A percentile compares a stretch with the other conserved stretches of the same genome.
Conservation (phyloP, 1,140 invertebrate genomes). For the Caenorhabditis briggsae region DNA sequence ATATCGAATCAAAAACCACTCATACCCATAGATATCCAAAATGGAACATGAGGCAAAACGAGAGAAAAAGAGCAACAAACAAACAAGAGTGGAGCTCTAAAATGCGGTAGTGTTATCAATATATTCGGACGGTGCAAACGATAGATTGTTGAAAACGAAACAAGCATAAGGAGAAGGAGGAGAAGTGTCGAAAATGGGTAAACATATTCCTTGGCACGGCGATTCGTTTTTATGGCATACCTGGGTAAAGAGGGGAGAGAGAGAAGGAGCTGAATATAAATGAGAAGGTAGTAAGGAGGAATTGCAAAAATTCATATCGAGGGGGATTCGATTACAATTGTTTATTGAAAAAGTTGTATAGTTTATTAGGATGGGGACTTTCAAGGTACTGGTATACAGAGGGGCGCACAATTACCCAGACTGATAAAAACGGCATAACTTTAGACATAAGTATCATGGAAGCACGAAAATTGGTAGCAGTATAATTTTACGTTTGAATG, state of each 20-base stretch:
- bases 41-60: not conserved
- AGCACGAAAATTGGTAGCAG: no score
- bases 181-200: conserved; percentile 45
- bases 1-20: not conserved
- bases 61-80: conserved; percentile 21
- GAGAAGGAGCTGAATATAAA: not conserved
- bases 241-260: conserved; percentile 13
- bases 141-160: conserved; percentile 16
- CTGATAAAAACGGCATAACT: no score
- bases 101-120: conserved; percentile 50
- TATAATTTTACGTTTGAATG: no score
- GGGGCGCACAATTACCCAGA: no score
- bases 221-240: conserved; percentile 39
- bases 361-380: no score
- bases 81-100: conserved; percentile 40
- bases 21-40: not conserved
- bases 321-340: conserved; percentile 4
- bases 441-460: no score
- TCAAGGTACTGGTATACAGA: no score
- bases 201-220: conserved; percentile 53
- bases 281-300: not conserved
- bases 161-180: not conserved
- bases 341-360: no score
- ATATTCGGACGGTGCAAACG: conserved; percentile 28
- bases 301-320: not conserved